Percentiles rank a stretch among this genome's conserved stretches.
These are phyloP conservation scores for Eulithis prunata DNA, from an alignment of 2,888 invertebrate species.

Conservation along the genomic window DNA sequence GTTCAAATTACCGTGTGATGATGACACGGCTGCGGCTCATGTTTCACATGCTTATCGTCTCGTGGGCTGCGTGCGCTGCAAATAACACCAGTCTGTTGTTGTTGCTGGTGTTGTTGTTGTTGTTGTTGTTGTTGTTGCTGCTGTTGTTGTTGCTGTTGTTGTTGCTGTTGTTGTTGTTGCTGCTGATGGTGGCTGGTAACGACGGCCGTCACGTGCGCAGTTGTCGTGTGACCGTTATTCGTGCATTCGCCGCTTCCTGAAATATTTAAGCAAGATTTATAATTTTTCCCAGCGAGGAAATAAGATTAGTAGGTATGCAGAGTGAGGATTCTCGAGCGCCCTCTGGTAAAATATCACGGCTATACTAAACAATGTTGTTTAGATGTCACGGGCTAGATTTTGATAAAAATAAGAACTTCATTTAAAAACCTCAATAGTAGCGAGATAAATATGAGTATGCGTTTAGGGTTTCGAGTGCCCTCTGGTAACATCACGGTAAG, in stretches of 20 bases:
- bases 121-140: neutral
- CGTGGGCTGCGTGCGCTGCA: conserved; percentile 74
- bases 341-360: too few species aligned
- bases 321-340: too few species aligned
- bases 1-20: conserved; percentile 44
- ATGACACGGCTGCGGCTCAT: conserved; percentile 65
- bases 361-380: too few species aligned
- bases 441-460: too few species aligned
- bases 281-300: neutral
- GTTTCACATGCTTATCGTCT: conserved; percentile 78
- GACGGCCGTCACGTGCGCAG: conserved; percentile 27
- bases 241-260: conserved; percentile 56
- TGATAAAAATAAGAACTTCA: too few species aligned
- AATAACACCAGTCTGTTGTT: conserved; percentile 59
- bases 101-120: conserved; percentile 19
- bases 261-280: neutral
- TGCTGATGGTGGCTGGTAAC: conserved; percentile 17
- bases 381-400: too few species aligned
- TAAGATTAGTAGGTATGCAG: neutral
- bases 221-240: conserved; percentile 33
- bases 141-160: conserved; percentile 11
- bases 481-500: too few species aligned
- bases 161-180: conserved; percentile 5
- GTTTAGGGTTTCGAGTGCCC: too few species aligned
- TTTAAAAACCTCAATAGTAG: too few species aligned